phyloP scores from a whole-genome alignment of 2,113 vertebrate species.

The Crotalus helleri region DNA sequence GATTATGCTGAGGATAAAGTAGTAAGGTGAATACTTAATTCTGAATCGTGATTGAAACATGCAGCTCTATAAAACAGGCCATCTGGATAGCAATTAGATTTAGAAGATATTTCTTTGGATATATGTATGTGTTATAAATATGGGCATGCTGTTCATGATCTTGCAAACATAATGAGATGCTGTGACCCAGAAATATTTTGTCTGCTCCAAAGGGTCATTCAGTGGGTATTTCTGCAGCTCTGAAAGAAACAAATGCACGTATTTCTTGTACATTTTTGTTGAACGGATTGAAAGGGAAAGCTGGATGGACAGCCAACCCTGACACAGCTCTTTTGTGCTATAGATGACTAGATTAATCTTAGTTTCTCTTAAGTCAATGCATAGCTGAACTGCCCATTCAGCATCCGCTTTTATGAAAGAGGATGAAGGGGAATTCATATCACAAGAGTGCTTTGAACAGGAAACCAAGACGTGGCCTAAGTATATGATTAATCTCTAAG shows the following conservation, averaged over 20 bases:
- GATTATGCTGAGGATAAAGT: neutral
- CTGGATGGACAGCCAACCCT: neutral
- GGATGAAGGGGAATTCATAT: constrained; percentile 50
- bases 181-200: neutral
- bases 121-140: neutral
- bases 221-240: neutral
- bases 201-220: neutral
- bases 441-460: constrained; percentile 60
- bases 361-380: neutral
- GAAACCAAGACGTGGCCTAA: constrained; percentile 54
- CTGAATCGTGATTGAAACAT: neutral
- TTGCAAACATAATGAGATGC: neutral
- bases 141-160: neutral
- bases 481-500: constrained; percentile 54
- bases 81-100: neutral
- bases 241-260: neutral
- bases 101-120: neutral
- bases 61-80: neutral
- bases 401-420: constrained; percentile 41
- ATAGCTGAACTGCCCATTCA: constrained; percentile 30
- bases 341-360: neutral
- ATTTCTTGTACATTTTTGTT: neutral
- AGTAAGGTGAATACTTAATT: neutral
- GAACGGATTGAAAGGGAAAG: neutral
- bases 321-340: neutral